phyloP scores from a whole-genome alignment of 1,140 invertebrate genomes.

The Babylonia areolata region DNA sequence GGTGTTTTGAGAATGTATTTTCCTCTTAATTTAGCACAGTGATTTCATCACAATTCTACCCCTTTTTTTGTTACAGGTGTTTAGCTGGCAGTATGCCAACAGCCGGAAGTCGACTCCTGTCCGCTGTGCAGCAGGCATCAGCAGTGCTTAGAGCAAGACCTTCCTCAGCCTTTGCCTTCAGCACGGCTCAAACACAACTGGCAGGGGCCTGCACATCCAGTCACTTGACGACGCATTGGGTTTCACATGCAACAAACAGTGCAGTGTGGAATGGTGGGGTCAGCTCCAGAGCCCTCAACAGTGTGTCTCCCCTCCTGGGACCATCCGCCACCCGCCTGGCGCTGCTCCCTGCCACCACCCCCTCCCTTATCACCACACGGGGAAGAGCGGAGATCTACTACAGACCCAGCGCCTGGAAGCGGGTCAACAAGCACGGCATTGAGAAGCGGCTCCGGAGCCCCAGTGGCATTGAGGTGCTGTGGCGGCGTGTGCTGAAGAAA shows the following conservation, averaged over 20 bases:
- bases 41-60: no score
- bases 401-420: constrained; percentile 53
- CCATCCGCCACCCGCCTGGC: neutral
- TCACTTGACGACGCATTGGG: no score
- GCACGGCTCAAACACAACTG: neutral
- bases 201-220: neutral
- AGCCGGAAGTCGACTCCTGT: neutral
- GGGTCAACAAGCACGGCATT: constrained; percentile 55
- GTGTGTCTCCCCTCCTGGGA: neutral
- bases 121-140: neutral
- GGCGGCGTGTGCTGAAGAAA: constrained; percentile 53
- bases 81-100: neutral
- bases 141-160: neutral
- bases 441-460: constrained; percentile 43
- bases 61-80: neutral
- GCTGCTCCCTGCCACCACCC: neutral
- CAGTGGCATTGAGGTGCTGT: constrained; percentile 47
- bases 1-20: no score
- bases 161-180: neutral
- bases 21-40: no score
- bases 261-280: neutral
- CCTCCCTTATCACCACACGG: constrained; percentile 30
- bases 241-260: no score
- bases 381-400: constrained; percentile 44
- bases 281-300: neutral